Percentiles rank a stretch among this genome's conserved stretches.
These are phyloP conservation scores for Lucilia cuprina DNA, from an alignment of 1,140 invertebrate species.

Conservation along the genomic window DNA sequence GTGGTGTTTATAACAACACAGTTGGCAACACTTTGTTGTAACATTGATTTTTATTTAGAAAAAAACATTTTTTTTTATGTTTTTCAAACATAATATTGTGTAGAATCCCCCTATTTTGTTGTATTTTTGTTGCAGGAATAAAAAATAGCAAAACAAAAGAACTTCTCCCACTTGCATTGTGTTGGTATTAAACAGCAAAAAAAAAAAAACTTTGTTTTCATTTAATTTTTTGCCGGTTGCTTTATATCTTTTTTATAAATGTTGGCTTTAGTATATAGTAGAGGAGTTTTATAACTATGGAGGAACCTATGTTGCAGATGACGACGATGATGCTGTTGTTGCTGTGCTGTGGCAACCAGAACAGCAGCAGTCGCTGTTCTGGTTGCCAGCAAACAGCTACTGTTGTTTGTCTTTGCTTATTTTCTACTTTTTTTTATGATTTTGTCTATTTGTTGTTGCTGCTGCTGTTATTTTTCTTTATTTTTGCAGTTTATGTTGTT, in stretches of 20 bases:
- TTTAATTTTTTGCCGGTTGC: slow-evolving; percentile 19
- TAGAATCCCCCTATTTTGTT: background rate
- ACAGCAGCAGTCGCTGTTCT: background rate
- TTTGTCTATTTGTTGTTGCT: slow-evolving; percentile 1
- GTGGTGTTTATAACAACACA: slow-evolving; percentile 13
- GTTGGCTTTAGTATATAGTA: background rate
- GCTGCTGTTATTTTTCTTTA: background rate
- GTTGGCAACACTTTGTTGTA: slow-evolving; percentile 35
- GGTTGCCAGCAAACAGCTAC: background rate
- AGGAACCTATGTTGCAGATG: slow-evolving; percentile 22
- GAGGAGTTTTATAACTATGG: slow-evolving; percentile 1
- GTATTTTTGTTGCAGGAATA: background rate
- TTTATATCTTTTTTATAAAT: background rate
- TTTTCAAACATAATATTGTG: no score
- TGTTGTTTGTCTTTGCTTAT: slow-evolving; percentile 3
- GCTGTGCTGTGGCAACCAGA: background rate
- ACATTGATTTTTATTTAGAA: slow-evolving; percentile 15
- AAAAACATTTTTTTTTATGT: background rate
- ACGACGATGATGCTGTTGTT: slow-evolving; percentile 10
- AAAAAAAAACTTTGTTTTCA: background rate
- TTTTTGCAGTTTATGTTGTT: background rate
- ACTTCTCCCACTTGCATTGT: slow-evolving; percentile 25
- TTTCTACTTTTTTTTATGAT: background rate
- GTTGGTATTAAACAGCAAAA: background rate
- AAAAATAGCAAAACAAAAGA: slow-evolving; percentile 27